Base-by-base conservation (phyloP, 2,888 invertebrate genomes). In the Ophion costatus region DNA sequence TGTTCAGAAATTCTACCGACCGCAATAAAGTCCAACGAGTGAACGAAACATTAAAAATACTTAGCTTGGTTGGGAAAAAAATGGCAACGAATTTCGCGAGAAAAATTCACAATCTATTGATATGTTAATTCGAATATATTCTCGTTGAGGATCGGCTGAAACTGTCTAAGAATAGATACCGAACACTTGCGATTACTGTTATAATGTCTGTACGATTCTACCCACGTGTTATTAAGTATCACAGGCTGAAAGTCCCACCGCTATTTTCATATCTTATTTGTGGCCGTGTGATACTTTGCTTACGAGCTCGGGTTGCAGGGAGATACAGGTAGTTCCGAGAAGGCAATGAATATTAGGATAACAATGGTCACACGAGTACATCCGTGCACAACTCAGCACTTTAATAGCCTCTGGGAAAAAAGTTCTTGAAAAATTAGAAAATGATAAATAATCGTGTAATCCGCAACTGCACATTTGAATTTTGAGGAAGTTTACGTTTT, bases 261-360 rank as follows among this genome's bases (percentile, higher is more conserved):
- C 42, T 66, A 33, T 80, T 80, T 74, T 67, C 74, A 73, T 74
- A 66, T 66, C 73, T 66, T 59, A 45, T 80, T 74, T 74, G 45
- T 45, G 64, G 24, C 66, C 29, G 42, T 38, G 56, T 66, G 70
- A 73, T 69, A 79, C 78, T 51, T 33, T 51, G 51, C 59, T 81
- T 73, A 59, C 75, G 38, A 74, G 75, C 24, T 81, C 70, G 66
- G 70, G 75, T 81, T 73, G 64, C 78, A 57, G 67, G 24, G 22
- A 59, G 75, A 51, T 5, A 24, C 14, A 59, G 63, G 20, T 24
- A 73, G 24, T 84, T 84, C 84, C 64, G 33, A 64, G 84, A 84
- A 78, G 22, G 42, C 61, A 75, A 84, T 81, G 84, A 78, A 84
- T 84, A 84, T 81, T 51, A 38, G 45, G 77, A 81, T 70, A 66